These are phyloP conservation scores for Pseudomyrmex gracilis DNA, from an alignment of 1,140 invertebrate genomes.

Conservation along the genomic window DNA sequence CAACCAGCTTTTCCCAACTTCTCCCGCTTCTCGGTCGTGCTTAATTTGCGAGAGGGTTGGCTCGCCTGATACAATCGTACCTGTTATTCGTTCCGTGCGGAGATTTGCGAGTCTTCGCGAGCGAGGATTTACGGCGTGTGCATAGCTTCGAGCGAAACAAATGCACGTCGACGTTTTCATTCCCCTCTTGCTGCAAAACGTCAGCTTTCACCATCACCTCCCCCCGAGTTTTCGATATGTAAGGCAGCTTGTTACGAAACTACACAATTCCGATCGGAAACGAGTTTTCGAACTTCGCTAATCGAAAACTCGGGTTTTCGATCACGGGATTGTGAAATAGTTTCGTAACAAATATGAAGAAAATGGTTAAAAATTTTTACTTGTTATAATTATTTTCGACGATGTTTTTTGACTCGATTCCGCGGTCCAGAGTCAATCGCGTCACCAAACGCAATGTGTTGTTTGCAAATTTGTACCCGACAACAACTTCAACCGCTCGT, in stretches of 20 bases:
- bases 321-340: too few relatives aligned
- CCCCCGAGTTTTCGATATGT: slow-evolving; percentile 27
- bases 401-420: not conserved
- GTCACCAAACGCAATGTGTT: not conserved
- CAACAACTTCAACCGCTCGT: slow-evolving; percentile 21
- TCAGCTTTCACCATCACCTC: slow-evolving; percentile 10
- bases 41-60: slow-evolving; percentile 61
- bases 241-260: slow-evolving; percentile 6
- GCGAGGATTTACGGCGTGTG: slow-evolving; percentile 49
- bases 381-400: too few relatives aligned
- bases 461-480: slow-evolving; percentile 22
- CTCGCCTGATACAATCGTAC: slow-evolving; percentile 50
- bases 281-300: too few relatives aligned
- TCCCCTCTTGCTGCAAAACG: slow-evolving; percentile 36
- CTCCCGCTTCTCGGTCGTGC: slow-evolving; percentile 13
- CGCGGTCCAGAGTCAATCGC: slow-evolving; percentile 11
- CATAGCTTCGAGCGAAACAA: slow-evolving; percentile 57
- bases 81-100: slow-evolving; percentile 47
- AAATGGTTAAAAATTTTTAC: too few relatives aligned
- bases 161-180: slow-evolving; percentile 60
- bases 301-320: too few relatives aligned
- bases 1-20: slow-evolving; percentile 26
- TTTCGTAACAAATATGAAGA: too few relatives aligned
- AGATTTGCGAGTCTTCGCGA: slow-evolving; percentile 44
- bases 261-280: not conserved